Conservation (phyloP, 2,113 vertebrate genomes). For the Glaucidium brasilianum region DNA sequence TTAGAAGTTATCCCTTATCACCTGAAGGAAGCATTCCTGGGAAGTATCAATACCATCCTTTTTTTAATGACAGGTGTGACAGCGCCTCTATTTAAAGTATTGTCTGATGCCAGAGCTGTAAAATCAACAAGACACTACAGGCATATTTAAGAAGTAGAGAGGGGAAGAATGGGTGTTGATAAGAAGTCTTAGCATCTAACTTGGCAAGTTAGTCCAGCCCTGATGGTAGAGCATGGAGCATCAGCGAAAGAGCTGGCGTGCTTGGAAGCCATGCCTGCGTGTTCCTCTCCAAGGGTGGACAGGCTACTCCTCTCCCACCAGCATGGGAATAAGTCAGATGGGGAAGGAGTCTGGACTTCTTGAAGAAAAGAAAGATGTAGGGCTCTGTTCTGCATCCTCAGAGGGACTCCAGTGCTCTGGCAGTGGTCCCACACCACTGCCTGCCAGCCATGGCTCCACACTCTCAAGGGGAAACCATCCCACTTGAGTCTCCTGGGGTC, state of each 20-base stretch:
- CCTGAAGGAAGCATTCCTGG: background rate
- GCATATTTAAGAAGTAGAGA: background rate
- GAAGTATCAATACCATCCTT: background rate
- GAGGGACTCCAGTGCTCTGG: background rate
- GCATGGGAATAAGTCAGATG: background rate
- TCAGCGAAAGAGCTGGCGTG: background rate
- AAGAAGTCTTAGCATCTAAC: background rate
- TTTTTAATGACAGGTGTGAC: background rate
- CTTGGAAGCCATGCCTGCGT: background rate
- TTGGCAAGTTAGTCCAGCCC: background rate
- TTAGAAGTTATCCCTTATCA: background rate
- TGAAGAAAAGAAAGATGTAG: background rate
- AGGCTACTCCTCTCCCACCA: background rate
- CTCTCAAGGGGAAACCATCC: background rate
- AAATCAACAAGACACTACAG: background rate
- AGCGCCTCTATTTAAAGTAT: background rate
- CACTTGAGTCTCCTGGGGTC: background rate
- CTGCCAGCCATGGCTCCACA: background rate
- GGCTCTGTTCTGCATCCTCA: background rate
- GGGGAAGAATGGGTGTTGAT: too few species aligned
- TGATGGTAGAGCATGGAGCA: background rate
- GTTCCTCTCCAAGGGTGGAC: background rate
- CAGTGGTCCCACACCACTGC: background rate
- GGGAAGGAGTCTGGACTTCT: background rate
- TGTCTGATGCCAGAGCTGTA: background rate